These are phyloP conservation scores for Eupithecia centaureata DNA, from an alignment of 2,888 invertebrate species.

Conservation along the genomic window DNA sequence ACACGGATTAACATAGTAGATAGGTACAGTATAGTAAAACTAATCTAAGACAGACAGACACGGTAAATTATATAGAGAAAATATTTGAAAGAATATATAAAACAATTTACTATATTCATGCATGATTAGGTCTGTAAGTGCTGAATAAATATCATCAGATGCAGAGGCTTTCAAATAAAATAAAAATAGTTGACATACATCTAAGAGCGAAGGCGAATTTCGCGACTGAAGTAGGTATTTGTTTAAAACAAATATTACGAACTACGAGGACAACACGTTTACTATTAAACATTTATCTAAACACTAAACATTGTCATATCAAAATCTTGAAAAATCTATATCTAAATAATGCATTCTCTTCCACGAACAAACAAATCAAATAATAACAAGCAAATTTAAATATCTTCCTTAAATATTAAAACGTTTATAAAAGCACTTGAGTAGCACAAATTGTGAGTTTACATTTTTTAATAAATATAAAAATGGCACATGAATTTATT, in stretches of 20 bases:
- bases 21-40: conserved; percentile 22
- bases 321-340: conserved; percentile 53
- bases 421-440: conserved; percentile 80
- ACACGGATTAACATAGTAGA: conserved; percentile 26
- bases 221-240: conserved; percentile 32
- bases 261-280: conserved; percentile 47
- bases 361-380: conserved; percentile 58
- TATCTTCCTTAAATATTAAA: conserved; percentile 68
- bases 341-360: conserved; percentile 61
- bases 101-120: conserved; percentile 22
- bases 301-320: conserved; percentile 55
- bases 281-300: conserved; percentile 52
- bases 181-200: conserved; percentile 23
- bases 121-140: conserved; percentile 22
- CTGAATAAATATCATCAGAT: conserved; percentile 21
- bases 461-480: conserved; percentile 58
- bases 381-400: conserved; percentile 82
- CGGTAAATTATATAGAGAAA: conserved; percentile 11
- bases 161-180: conserved; percentile 28
- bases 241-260: conserved; percentile 39
- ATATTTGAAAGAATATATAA: conserved; percentile 14
- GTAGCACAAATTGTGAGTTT: conserved; percentile 73
- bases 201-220: conserved; percentile 36
- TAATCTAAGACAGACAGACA: conserved; percentile 23
- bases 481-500: conserved; percentile 76